A percentile compares a stretch with the other conserved stretches of the same genome.
Conservation (phyloP, 2,888 invertebrate species). For the Tinea pellionella region DNA sequence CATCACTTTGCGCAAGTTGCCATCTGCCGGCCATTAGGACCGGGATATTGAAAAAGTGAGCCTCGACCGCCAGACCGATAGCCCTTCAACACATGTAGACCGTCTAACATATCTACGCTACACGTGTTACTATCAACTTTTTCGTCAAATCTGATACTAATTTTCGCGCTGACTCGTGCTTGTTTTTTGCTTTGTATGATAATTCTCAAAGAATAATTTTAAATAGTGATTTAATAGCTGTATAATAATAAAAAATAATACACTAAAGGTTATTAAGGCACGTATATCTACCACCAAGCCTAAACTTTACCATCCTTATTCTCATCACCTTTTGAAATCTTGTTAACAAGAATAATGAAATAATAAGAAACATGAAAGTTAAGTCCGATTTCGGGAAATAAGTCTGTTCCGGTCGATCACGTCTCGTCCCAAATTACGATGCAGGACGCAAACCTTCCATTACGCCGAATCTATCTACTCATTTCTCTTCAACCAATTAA, state of each 20-base stretch:
- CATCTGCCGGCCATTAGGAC: constrained; percentile 66
- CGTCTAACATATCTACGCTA: constrained; percentile 3
- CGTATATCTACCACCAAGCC: background rate
- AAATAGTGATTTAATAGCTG: too few species aligned
- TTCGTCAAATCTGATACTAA: constrained; percentile 10
- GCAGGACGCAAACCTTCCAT: constrained; percentile 24
- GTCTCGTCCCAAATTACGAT: constrained; percentile 27
- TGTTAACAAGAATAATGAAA: constrained; percentile 1
- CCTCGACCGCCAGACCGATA: constrained; percentile 25
- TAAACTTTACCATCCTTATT: background rate
- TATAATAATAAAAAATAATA: too few species aligned
- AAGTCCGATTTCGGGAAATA: constrained; percentile 4
- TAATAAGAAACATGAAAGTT: constrained; percentile 11
- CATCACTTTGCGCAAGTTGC: constrained; percentile 67
- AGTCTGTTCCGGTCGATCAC: constrained; percentile 23
- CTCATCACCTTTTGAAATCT: background rate
- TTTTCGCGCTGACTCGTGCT: background rate
- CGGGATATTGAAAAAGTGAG: constrained; percentile 67
- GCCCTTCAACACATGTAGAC: constrained; percentile 18
- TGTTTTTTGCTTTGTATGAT: background rate
- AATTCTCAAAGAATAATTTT: too few species aligned
- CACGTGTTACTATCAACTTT: constrained; percentile 7
- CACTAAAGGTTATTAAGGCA: too few species aligned
- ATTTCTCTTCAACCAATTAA: background rate
- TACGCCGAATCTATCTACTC: constrained; percentile 15